Evolutionary conservation across 2,113 vertebrate species (phyloP).

Genomic region (Neolamprologus fasciatus): DNA sequence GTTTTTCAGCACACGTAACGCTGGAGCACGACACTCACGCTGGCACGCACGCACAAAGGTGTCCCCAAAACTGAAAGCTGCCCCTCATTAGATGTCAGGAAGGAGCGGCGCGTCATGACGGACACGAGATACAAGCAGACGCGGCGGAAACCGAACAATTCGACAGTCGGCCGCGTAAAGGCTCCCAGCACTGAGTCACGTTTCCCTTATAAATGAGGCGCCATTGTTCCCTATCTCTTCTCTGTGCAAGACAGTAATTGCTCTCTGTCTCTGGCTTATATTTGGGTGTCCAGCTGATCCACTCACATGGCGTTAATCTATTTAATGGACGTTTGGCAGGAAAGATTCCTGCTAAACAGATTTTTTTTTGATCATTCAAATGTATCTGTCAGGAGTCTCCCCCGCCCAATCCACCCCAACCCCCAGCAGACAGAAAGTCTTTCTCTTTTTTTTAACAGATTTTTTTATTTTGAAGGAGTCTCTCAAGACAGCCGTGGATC

Average conservation of each 20-base stretch:
- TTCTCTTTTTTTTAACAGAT: neutral
- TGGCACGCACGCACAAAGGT: slow-evolving; percentile 2
- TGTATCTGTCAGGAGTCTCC: slow-evolving; percentile 39
- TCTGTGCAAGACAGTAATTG: slow-evolving; percentile 51
- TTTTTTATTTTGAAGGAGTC: neutral
- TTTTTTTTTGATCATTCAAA: slow-evolving; percentile 42
- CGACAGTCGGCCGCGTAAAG: slow-evolving; percentile 28
- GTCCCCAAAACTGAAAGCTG: slow-evolving; percentile 5
- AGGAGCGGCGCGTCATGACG: neutral
- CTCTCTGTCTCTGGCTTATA: slow-evolving; percentile 55
- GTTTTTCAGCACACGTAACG: slow-evolving; percentile 45
- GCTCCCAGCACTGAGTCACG: slow-evolving; percentile 51
- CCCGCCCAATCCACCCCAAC: fast-evolving
- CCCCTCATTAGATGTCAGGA: slow-evolving; percentile 3
- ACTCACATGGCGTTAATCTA: slow-evolving; percentile 63
- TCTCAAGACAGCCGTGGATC: slow-evolving; percentile 29
- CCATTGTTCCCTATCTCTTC: slow-evolving; percentile 59
- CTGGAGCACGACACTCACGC: slow-evolving; percentile 21
- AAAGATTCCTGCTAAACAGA: slow-evolving; percentile 40
- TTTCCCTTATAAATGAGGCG: slow-evolving; percentile 60
- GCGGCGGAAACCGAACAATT: slow-evolving; percentile 29
- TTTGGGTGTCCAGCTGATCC: slow-evolving; percentile 64
- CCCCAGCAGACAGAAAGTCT: neutral
- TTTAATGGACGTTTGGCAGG: slow-evolving; percentile 64
- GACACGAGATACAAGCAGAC: slow-evolving; percentile 18